Conservation (phyloP, 2,113 vertebrate species). For the Misgurnus anguillicaudatus region DNA sequence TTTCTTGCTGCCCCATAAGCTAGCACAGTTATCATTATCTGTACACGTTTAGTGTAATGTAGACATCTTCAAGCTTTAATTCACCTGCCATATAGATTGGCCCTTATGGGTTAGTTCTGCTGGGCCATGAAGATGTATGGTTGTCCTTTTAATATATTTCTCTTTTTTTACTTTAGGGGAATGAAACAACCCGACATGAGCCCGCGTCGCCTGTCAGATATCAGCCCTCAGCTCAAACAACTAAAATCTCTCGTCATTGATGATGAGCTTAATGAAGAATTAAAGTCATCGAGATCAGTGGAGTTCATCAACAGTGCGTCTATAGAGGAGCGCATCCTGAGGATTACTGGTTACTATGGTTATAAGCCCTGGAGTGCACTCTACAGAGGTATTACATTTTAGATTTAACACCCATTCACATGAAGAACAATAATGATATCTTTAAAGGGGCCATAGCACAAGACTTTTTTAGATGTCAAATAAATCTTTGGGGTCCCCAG, state of each 20-base stretch:
- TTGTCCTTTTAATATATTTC: slow-evolving; percentile 36
- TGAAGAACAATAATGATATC: too few relatives aligned
- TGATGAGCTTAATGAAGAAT: slow-evolving; percentile 91
- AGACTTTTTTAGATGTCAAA: too few relatives aligned
- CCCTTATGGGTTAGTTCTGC: neutral
- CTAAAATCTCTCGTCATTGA: slow-evolving; percentile 93
- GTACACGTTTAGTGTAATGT: too few relatives aligned
- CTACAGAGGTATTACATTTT: slow-evolving; percentile 79
- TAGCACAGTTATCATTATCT: too few relatives aligned
- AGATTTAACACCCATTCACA: too few relatives aligned
- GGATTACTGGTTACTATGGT: slow-evolving; percentile 94
- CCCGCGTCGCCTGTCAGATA: slow-evolving; percentile 93
- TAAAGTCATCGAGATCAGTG: slow-evolving; percentile 92
- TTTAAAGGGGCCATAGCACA: too few relatives aligned
- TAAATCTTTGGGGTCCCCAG: too few relatives aligned
- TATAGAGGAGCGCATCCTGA: slow-evolving; percentile 89
- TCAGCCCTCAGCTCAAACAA: slow-evolving; percentile 94
- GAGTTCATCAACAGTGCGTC: slow-evolving; percentile 91
- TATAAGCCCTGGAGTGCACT: slow-evolving; percentile 92
- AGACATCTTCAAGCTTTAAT: too few relatives aligned
- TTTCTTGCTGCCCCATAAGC: too few relatives aligned
- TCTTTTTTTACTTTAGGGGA: slow-evolving; percentile 72
- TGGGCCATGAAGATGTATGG: slow-evolving; percentile 19
- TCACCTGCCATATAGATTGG: too few relatives aligned
- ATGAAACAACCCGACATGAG: slow-evolving; percentile 92